A percentile compares a stretch with the other conserved stretches of the same genome.
phyloP scores from a whole-genome alignment of 2,113 vertebrate genomes.

The Phalacrocorax brasilianus region DNA sequence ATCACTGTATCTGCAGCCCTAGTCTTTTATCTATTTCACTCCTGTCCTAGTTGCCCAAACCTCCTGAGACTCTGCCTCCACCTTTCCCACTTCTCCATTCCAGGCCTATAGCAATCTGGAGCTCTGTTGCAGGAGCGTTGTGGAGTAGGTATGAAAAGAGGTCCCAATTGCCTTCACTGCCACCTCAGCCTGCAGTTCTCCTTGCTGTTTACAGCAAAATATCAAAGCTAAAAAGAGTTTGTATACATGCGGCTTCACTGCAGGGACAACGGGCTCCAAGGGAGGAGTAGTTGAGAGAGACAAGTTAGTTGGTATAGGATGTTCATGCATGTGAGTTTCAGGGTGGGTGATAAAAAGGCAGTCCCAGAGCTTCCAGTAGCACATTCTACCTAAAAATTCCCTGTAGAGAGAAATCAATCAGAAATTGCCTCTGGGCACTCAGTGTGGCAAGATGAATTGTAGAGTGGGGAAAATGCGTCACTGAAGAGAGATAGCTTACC shows the following conservation, averaged over 20 bases:
- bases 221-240: neutral
- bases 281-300: neutral
- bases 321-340: neutral
- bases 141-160: neutral
- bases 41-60: neutral
- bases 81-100: neutral
- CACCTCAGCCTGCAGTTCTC: neutral
- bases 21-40: neutral
- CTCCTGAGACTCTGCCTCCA: neutral
- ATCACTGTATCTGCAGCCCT: neutral
- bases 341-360: neutral
- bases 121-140: neutral
- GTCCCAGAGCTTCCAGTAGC: neutral
- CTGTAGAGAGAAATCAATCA: neutral
- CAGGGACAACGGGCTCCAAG: neutral
- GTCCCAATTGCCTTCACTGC: neutral
- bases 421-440: neutral
- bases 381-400: neutral
- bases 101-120: neutral
- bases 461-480: neutral
- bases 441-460: neutral
- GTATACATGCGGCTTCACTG: accelerated
- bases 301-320: neutral
- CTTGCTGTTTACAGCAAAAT: neutral
- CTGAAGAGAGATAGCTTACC: neutral